phyloP scores from a whole-genome alignment of 2,113 vertebrate genomes.

The Ivindomyrus marchei region DNA sequence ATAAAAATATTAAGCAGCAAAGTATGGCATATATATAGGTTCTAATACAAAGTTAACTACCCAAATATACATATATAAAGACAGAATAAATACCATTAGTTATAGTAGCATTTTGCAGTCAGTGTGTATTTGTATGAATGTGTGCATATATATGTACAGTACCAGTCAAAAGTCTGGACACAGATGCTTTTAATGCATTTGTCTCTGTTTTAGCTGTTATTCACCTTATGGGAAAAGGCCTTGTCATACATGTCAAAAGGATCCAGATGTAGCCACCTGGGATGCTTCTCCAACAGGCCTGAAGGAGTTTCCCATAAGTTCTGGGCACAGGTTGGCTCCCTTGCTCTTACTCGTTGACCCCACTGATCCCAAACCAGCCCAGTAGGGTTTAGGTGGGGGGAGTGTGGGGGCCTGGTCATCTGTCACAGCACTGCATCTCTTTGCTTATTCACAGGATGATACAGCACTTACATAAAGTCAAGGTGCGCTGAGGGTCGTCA shows the following conservation, averaged over 20 bases:
- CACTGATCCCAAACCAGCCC: too few relatives aligned
- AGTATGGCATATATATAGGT: constrained; percentile 54
- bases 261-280: too few relatives aligned
- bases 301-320: too few relatives aligned
- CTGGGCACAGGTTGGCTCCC: too few relatives aligned
- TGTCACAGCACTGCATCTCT: neutral
- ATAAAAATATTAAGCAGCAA: constrained; percentile 68
- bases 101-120: constrained; percentile 52
- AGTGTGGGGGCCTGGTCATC: neutral
- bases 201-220: neutral
- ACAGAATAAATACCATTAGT: constrained; percentile 66
- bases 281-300: too few relatives aligned
- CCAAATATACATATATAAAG: constrained; percentile 74
- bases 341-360: too few relatives aligned
- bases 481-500: neutral
- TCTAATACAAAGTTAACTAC: constrained; percentile 66
- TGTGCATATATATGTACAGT: constrained; percentile 37
- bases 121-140: constrained; percentile 37
- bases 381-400: neutral
- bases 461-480: neutral
- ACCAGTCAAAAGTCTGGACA: neutral
- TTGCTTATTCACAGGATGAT: neutral
- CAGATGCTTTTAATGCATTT: neutral
- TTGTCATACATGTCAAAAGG: neutral
- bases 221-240: neutral